Evolutionary conservation across 2,797 vertebrate genomes (phyloP).

Genomic region (Squalus acanthias): DNA sequence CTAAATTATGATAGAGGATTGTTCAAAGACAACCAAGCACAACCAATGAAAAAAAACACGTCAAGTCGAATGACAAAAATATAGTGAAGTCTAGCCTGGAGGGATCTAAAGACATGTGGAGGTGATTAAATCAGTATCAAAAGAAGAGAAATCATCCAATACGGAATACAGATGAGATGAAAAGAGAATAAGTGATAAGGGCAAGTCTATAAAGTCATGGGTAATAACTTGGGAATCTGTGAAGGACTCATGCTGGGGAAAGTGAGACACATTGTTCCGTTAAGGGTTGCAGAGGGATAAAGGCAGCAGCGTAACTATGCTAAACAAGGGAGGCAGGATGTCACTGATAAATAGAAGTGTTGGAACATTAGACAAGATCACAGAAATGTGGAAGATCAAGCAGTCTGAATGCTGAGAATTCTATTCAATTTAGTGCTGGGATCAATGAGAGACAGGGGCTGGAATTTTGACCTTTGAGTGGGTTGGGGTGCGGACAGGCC

Average conservation of each 20-base stretch:
- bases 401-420: background rate
- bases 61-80: background rate
- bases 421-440: background rate
- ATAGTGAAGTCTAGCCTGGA: background rate
- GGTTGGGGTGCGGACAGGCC: too few species aligned
- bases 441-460: background rate
- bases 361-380: background rate
- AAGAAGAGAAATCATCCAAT: background rate
- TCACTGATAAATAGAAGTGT: background rate
- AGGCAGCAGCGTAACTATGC: background rate
- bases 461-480: background rate
- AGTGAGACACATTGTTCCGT: background rate
- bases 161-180: background rate
- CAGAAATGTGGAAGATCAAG: background rate
- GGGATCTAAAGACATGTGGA: background rate
- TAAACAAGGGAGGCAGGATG: background rate
- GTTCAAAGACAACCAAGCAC: background rate
- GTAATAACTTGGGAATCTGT: background rate
- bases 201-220: background rate
- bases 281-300: background rate
- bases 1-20: background rate
- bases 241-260: background rate
- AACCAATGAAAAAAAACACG: background rate
- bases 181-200: background rate
- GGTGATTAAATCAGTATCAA: background rate